Evolutionary conservation across 1,140 invertebrate species (phyloP).

Genomic region (Myzus persicae): DNA sequence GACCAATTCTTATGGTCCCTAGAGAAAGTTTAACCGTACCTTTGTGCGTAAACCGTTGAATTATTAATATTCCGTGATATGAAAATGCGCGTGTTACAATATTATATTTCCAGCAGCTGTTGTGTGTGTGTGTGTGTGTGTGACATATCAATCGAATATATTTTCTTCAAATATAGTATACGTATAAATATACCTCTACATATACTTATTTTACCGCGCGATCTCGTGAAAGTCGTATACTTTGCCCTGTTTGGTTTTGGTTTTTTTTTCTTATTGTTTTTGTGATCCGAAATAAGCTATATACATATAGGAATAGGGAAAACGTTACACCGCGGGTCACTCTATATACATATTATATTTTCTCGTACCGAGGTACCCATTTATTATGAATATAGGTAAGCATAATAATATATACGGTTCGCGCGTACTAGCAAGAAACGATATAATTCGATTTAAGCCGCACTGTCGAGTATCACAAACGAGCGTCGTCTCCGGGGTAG

Average conservation of each 20-base stretch:
- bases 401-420: not conserved
- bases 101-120: not conserved
- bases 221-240: not conserved
- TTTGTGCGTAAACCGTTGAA: conserved; percentile 38
- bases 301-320: not conserved
- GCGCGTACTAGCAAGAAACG: not conserved
- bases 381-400: not conserved
- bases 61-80: conserved; percentile 53
- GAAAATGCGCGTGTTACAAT: not conserved
- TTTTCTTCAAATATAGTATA: not conserved
- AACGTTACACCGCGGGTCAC: not conserved
- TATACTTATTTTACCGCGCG: not conserved
- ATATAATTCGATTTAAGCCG: not conserved
- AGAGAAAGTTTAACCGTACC: conserved; percentile 25
- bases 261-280: not conserved
- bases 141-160: conserved; percentile 47
- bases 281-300: not conserved
- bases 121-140: not conserved
- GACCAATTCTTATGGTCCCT: conserved; percentile 5
- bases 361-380: not conserved
- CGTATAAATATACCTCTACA: no score
- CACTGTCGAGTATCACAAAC: not conserved
- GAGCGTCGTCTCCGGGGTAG: not conserved
- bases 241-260: not conserved
- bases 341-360: not conserved